A percentile compares a stretch with the other conserved stretches of the same genome.
These are phyloP conservation scores for Pteronura brasiliensis DNA, from an alignment of 2,113 vertebrate species.

Conservation along the genomic window DNA sequence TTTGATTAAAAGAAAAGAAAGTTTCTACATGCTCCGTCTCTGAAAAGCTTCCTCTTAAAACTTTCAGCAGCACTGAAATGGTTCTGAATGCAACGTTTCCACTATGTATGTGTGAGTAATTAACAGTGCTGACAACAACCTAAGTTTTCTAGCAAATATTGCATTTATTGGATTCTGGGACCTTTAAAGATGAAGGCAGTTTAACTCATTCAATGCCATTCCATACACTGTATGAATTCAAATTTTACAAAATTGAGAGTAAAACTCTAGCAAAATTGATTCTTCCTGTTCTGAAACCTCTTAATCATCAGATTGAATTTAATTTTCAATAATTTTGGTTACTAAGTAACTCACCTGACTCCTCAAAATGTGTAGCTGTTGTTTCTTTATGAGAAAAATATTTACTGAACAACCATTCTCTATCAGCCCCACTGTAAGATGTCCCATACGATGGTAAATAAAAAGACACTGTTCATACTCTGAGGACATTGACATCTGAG, in stretches of 20 bases:
- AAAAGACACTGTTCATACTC: neutral
- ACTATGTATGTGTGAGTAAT: neutral
- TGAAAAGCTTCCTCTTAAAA: constrained; percentile 42
- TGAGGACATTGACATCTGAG: neutral
- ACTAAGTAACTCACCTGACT: neutral
- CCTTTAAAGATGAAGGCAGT: neutral
- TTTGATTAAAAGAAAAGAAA: constrained; percentile 57
- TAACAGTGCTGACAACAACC: neutral
- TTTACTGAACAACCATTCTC: neutral
- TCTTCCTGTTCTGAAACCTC: neutral
- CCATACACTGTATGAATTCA: neutral
- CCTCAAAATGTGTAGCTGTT: neutral
- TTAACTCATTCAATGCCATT: neutral
- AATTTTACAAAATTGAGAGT: neutral
- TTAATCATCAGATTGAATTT: neutral
- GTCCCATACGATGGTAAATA: neutral
- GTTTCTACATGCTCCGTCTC: constrained; percentile 14
- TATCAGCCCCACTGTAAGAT: neutral
- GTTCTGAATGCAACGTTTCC: neutral
- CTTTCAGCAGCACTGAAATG: neutral
- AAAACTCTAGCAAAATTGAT: neutral
- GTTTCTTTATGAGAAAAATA: neutral
- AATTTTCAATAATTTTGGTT: neutral
- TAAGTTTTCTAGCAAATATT: constrained; percentile 9
- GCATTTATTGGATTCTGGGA: neutral